These are phyloP conservation scores for Gadopsis bispinosus DNA, from an alignment of 2,797 vertebrate genomes.

Conservation along the genomic window DNA sequence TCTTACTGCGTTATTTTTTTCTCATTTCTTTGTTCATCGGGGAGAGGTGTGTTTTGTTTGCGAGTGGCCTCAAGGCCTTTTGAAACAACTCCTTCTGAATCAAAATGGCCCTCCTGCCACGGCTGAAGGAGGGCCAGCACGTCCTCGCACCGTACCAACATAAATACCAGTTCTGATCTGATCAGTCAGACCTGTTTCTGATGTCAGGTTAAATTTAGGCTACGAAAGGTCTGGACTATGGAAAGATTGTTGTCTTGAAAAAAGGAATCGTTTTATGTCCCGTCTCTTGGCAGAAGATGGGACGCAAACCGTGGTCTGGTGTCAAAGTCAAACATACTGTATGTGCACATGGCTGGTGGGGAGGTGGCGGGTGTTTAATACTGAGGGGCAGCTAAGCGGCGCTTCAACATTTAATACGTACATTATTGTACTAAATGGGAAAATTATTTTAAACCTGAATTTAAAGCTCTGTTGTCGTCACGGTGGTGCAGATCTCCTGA, in stretches of 20 bases:
- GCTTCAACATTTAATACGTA: background rate
- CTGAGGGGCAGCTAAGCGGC: background rate
- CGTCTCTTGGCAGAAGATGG: background rate
- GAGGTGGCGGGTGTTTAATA: background rate
- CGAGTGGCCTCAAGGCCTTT: constrained; percentile 77
- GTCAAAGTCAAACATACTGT: background rate
- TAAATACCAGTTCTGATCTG: background rate
- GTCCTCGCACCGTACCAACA: background rate
- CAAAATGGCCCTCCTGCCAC: constrained; percentile 36
- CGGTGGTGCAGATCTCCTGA: background rate
- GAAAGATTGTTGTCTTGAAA: background rate
- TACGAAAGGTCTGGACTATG: background rate
- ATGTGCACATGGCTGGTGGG: too few species aligned
- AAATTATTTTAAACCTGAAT: background rate
- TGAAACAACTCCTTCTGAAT: constrained; percentile 68
- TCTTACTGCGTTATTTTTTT: constrained; percentile 65
- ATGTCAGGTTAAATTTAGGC: background rate
- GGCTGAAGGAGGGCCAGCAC: constrained; percentile 20
- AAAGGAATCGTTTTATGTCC: background rate
- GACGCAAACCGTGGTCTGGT: background rate
- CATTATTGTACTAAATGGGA: background rate
- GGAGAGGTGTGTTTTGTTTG: constrained; percentile 53
- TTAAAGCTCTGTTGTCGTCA: background rate
- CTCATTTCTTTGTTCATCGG: constrained; percentile 61
- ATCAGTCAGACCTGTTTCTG: background rate